Conservation (phyloP, 2,888 invertebrate species). For the Dryobotodes eremita region DNA sequence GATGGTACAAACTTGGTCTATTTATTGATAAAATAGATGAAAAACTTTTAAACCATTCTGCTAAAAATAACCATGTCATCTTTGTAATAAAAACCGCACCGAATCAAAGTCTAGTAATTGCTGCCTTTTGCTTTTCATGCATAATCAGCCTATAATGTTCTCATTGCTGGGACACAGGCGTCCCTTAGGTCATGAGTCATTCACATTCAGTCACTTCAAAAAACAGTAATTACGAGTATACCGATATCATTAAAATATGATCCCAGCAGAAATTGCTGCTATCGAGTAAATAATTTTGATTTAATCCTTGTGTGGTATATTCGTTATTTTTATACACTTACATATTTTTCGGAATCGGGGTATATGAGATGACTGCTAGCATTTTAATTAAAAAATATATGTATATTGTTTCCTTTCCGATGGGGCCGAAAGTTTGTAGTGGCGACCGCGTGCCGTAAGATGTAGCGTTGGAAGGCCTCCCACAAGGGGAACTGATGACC, state of each 20-base stretch:
- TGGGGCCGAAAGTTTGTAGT: too few relatives aligned
- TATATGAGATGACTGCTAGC: background rate
- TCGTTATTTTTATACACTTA: slow-evolving; percentile 14
- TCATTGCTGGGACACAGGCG: too few relatives aligned
- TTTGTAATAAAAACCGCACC: background rate
- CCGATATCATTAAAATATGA: slow-evolving; percentile 24
- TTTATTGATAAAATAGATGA: background rate
- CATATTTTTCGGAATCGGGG: background rate
- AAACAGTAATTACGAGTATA: too few relatives aligned
- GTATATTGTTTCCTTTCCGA: slow-evolving; percentile 3
- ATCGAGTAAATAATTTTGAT: slow-evolving; percentile 17
- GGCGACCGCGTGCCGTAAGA: too few relatives aligned
- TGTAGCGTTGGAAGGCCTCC: too few relatives aligned
- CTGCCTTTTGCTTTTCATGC: background rate
- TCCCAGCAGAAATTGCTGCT: slow-evolving; percentile 2
- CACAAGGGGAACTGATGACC: too few relatives aligned
- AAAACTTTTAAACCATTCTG: background rate
- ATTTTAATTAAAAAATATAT: slow-evolving; percentile 25
- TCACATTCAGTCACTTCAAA: too few relatives aligned
- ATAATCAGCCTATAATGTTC: too few relatives aligned
- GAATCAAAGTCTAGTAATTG: slow-evolving; percentile 1
- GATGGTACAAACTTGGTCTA: too few relatives aligned
- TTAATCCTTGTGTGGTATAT: too few relatives aligned
- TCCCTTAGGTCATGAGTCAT: too few relatives aligned
- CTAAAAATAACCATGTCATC: background rate